A percentile compares a stretch with the other conserved stretches of the same genome.
These are phyloP conservation scores for Choristoneura fumiferana DNA, from an alignment of 1,140 invertebrate genomes.

Conservation along the genomic window DNA sequence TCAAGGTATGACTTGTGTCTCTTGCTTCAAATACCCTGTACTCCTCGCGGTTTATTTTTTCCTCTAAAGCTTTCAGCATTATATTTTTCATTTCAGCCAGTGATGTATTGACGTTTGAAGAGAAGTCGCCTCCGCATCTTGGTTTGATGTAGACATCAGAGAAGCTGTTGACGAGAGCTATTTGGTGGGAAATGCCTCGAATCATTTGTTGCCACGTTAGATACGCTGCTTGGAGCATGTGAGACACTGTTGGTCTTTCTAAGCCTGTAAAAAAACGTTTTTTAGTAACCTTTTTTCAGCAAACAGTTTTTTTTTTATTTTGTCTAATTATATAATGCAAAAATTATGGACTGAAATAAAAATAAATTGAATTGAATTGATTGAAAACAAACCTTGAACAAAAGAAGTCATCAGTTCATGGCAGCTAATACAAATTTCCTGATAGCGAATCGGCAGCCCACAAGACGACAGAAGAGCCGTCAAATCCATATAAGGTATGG, in stretches of 20 bases:
- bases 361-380: constrained; percentile 7
- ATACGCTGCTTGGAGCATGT: constrained; percentile 82
- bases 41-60: constrained; percentile 42
- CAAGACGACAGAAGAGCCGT: constrained; percentile 61
- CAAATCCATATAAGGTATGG: constrained; percentile 64
- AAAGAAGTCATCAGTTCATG: constrained; percentile 69
- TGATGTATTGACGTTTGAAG: constrained; percentile 52
- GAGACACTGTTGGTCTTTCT: constrained; percentile 79
- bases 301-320: not conserved
- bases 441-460: constrained; percentile 56
- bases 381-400: constrained; percentile 56
- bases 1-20: constrained; percentile 46
- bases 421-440: constrained; percentile 56
- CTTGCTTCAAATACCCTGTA: constrained; percentile 21
- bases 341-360: not conserved
- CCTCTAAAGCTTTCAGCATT: constrained; percentile 63
- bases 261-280: constrained; percentile 71
- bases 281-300: no score
- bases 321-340: not conserved
- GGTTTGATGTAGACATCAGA: constrained; percentile 85
- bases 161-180: constrained; percentile 80
- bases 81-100: constrained; percentile 70
- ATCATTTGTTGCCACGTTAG: constrained; percentile 82
- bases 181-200: constrained; percentile 77
- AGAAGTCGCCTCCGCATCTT: constrained; percentile 76